Base-by-base conservation (phyloP, 2,888 invertebrate species). In the Dromius quadrimaculatus region DNA sequence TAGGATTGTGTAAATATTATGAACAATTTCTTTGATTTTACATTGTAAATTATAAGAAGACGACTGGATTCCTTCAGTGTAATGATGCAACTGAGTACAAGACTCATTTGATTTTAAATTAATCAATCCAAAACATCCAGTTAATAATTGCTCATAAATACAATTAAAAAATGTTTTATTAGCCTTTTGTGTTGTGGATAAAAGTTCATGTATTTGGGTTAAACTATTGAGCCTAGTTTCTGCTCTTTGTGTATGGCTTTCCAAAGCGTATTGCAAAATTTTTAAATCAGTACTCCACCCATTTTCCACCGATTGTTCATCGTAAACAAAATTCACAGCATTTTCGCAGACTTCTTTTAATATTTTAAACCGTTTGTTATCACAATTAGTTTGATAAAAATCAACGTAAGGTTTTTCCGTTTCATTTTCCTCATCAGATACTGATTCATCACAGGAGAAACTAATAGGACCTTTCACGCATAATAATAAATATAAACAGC, bases 41-140 rank as follows among this genome's bases (percentile, higher is more conserved):
- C 83, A 81, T 77, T 88, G 87, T 1, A 85, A 80, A 70, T 81
- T 76, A 2, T 80, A 76, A 0, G 85, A 84, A 1, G 87, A 83
- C 5, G 86, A 82, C 74, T 84, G 82, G 20, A 88, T 85, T 13
- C 85, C 85, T 76, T 87, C 87, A 76, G 87, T 81, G 76, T 88
- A 88, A 76, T 88, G 87, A 74, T 83, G 82, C 6, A 85, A 78
- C 72, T 85, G 84, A 0, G 83, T 79, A 62, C 80, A 79, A 2
- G 79, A 77, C n/a, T 82, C 80, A 23, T 81, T 81, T 1, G 75
- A 75, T 72, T 78, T 80, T 20, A 81, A 76, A 69, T 80, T 79
- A 70, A 78, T 83, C 41, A 87, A 81, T 17, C 85, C 84, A 74
- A 86, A 87, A 75, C 85, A 86, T 6, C 87, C 87, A 11, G 85